Base-by-base conservation (phyloP, 2,113 vertebrate genomes). In the Microcebus jonahi region DNA sequence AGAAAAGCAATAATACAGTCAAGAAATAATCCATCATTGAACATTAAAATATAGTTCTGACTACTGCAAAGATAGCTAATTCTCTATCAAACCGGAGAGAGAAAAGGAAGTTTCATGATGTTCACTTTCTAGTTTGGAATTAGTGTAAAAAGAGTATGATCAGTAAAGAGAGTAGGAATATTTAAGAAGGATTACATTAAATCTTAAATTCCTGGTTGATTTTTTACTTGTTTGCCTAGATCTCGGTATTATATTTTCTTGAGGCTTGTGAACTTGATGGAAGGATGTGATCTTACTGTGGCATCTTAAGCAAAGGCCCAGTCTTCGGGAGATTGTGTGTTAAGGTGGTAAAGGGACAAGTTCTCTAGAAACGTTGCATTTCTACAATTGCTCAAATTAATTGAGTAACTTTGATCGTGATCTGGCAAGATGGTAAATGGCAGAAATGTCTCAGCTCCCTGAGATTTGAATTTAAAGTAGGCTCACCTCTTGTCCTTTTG, bases 401-500 rank as follows among this genome's bases (percentile, higher is more conserved):
- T 96, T 94, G 96, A 92, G 53, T 96, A 96, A 96, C 92, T 97
- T 92, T 94, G 87, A 91, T 97, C 77, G 79, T 97, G 94, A 97
- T 97, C 96, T 91, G 90, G 91, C 83, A 97, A 96, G 88, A 97
- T 89, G 91, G 88, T 88, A 97, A 97, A 96, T 45, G 88, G 85
- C 90, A 97, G 87, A 97, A 97, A 97, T 96, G 95, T 97, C 92
- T 97, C 67, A 92, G 94, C 57, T 86, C 81, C 83, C 87, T 94
- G 85, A 97, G 81, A 96, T 92, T 96, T 77, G 81, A 97, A 97
- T 97, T 96, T 97, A 95, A 97, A 97, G 90, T 68, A 71, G 83
- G 76, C 81, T 98, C 97, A 98, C 98, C 97, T 97, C 92, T 98
- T 83, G 93, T 96, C 96, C 95, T 96, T 96, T 95, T 80, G 97